Base-by-base conservation (phyloP, 2,888 invertebrate species). In the Eurytoma adleriae region DNA sequence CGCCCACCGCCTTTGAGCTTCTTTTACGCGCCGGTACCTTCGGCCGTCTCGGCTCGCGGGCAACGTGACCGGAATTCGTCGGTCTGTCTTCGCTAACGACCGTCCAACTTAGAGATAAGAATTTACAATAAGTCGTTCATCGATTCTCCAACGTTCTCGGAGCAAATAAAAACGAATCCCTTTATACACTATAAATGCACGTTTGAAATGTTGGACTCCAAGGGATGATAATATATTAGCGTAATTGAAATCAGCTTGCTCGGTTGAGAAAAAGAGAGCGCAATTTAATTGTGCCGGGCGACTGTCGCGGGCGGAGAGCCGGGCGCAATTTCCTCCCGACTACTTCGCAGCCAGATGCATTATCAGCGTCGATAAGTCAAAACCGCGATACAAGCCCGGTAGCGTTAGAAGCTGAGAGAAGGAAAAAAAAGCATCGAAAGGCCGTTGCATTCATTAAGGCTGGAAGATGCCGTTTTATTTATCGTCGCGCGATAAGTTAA, bases 281-380 rank as follows among this genome's bases (percentile, higher is more conserved):
- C 62, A 40, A 66, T n/a, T n/a, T n/a, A 30, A 30, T 30, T 30
- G 30, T 4, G 2, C 30, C 30, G 30, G 30, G n/a, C n/a, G n/a
- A n/a, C n/a, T n/a, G n/a, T n/a, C n/a, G n/a, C n/a, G n/a, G n/a
- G n/a, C n/a, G n/a, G n/a, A n/a, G n/a, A 61, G 56, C 67, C 57
- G 54, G n/a, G 66, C 69, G 67, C 54, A 79, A 82, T 79, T 82
- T 79, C 69, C 77, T 79, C 54, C 27, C 57, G 64, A 72, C 57
- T 56, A 67, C 77, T 77, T 59, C 77, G n/a, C n/a, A 77, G 79
- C 56, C 30, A 59, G 79, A 79, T 59, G 75, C 52, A 74, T 72
- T 74, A 80, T 80, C 74, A 77, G 74, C 48, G 57, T 50, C 59
- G n/a, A 70, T 79, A 80, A 82, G 61, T 80, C 79, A 82, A 54